Evolutionary conservation across 1,140 invertebrate genomes (phyloP).

Genomic region (Bradynema listronoti): DNA sequence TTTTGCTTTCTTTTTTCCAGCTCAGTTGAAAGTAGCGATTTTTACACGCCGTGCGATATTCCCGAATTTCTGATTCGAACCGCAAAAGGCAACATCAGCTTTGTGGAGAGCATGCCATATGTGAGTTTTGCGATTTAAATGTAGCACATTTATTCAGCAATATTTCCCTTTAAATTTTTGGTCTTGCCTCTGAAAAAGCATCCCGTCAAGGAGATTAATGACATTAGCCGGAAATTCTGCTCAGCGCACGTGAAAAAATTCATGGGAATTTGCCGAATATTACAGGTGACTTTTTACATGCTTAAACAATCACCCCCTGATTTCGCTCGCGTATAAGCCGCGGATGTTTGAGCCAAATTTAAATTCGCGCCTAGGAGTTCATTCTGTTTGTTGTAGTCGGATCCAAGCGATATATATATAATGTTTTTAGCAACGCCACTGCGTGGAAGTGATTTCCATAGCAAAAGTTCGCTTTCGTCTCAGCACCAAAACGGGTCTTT

Average conservation of each 20-base stretch:
- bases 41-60: conserved; percentile 46
- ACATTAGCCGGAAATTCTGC: conserved; percentile 49
- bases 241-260: conserved; percentile 51
- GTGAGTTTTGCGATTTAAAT: conserved; percentile 27
- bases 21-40: conserved; percentile 49
- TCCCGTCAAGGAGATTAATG: conserved; percentile 50
- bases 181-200: conserved; percentile 49
- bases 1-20: conserved; percentile 40
- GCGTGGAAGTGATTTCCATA: conserved; percentile 45
- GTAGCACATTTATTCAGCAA: not conserved
- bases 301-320: too few relatives aligned
- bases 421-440: conserved; percentile 53
- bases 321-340: too few relatives aligned
- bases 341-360: not conserved
- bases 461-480: conserved; percentile 50
- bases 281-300: conserved; percentile 32
- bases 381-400: not conserved
- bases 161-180: conserved; percentile 30
- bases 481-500: conserved; percentile 41
- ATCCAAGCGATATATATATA: not conserved
- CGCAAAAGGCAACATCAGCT: conserved; percentile 50
- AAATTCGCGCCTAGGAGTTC: too few relatives aligned
- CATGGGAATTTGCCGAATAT: conserved; percentile 48
- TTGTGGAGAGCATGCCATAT: conserved; percentile 44
- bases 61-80: conserved; percentile 43